Conservation (phyloP, 2,888 invertebrate genomes). For the Gymnosoma rotundatum region DNA sequence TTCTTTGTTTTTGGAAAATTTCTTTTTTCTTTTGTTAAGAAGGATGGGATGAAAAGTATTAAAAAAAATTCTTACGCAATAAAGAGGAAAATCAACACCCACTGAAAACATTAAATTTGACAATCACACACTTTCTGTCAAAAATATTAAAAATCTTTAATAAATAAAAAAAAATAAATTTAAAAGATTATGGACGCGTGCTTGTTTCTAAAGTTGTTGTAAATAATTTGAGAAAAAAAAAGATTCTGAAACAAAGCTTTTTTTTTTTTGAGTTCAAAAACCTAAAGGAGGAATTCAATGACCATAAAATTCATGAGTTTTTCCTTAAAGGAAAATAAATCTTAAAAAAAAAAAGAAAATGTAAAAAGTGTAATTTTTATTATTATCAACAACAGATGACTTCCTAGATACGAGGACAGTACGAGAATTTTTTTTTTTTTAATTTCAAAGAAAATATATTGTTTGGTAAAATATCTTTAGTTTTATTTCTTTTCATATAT, state of each 20-base stretch:
- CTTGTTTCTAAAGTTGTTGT: neutral
- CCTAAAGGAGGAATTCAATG: neutral
- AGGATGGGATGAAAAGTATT: neutral
- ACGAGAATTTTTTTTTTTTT: neutral
- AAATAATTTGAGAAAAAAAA: neutral
- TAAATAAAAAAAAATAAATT: slow-evolving; percentile 12
- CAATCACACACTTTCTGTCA: slow-evolving; percentile 1
- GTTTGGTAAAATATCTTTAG: too few relatives aligned
- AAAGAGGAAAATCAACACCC: neutral
- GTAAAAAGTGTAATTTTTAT: neutral
- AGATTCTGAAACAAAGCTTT: neutral
- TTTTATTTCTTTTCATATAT: too few relatives aligned
- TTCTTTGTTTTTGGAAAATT: too few relatives aligned
- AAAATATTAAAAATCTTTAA: slow-evolving; percentile 1
- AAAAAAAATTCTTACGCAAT: slow-evolving; percentile 10
- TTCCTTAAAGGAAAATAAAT: neutral
- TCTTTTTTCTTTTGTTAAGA: neutral
- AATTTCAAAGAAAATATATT: neutral
- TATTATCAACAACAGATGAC: neutral
- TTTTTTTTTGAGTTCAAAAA: slow-evolving; percentile 1
- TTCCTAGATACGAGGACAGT: slow-evolving; percentile 1
- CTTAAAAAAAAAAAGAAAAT: neutral
- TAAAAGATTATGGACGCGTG: neutral
- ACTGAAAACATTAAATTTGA: neutral
- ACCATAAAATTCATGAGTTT: neutral